Evolutionary conservation across 1,140 invertebrate genomes (phyloP), one percentile per base, ranked within the genome.

Genomic region (Drosophila pruinosa): DNA sequence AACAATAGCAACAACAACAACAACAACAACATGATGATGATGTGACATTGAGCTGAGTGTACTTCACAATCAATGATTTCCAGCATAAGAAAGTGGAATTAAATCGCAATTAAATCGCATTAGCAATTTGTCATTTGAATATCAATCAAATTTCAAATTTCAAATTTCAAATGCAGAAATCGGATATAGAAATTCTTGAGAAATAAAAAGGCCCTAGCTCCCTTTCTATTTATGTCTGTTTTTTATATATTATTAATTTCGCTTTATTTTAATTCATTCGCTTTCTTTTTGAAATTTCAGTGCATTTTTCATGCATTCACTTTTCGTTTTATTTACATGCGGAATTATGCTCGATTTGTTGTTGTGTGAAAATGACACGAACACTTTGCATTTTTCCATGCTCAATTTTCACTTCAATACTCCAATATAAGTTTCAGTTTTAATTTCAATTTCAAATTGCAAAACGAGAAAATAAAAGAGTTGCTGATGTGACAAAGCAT

Each of bases 401-500:
- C 8, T 43, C 41, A 3, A 48, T 15, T 28, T 26, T 48, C 45
- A 48, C 12, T 58, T 6, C 15, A 38, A 57, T 47, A 53, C 22
- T 47, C 34, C 22, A 17, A 4, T 17, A 19, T 8, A 22, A 57
- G 58, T 58, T 54, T 39, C 5, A 10, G 14, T 36, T 38, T 12
- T 28, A 57, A 69, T 74, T 75, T 12, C 38, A 45, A 36, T 34
- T 54, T 26, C 14, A 17, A 38, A 45, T 43, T 2, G 5, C 1
- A 45, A 3, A 45, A 7, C 1, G 24, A 12, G 12, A n/a, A 45
- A 1, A 22, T 22, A n/a, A 7, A 7, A 26, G 24, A 26, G 22
- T 4, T 47, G 24, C 2, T 45, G 21, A 75, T 69, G 72, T 57
- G 56, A 71, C 31, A 58, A 61, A 73, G 31, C 28, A 26, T 59